Conservation (phyloP, 2,888 invertebrate genomes). For the Caradrina kadenii region DNA sequence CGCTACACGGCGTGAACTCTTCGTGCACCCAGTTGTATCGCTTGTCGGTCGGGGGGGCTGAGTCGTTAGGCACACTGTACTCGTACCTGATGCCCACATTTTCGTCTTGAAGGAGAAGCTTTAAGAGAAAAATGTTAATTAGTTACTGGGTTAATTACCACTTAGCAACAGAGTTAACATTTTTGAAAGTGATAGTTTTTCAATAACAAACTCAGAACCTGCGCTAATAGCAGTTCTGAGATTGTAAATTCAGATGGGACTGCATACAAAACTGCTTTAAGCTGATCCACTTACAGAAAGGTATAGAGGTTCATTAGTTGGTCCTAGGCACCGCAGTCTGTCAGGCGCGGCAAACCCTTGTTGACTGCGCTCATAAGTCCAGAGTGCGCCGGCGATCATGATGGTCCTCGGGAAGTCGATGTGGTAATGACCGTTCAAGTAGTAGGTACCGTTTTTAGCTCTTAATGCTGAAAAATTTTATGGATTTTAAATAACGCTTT, state of each 20-base stretch:
- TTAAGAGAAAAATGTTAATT: constrained; percentile 44
- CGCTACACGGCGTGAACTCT: constrained; percentile 95
- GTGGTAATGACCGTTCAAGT: constrained; percentile 98
- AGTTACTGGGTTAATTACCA: neutral
- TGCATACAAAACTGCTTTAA: neutral
- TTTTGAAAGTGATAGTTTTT: too few species aligned
- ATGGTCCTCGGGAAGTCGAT: constrained; percentile 97
- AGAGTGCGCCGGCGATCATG: constrained; percentile 95
- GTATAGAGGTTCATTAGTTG: constrained; percentile 96
- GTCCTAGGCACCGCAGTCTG: constrained; percentile 95
- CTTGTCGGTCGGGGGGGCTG: constrained; percentile 92
- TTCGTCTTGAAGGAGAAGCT: constrained; percentile 95
- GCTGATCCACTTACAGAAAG: constrained; percentile 92
- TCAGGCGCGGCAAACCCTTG: constrained; percentile 96
- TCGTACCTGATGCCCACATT: constrained; percentile 97
- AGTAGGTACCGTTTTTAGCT: constrained; percentile 95
- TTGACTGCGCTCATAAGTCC: constrained; percentile 96
- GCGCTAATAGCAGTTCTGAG: neutral
- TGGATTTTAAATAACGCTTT: neutral
- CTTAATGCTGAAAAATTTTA: constrained; percentile 91
- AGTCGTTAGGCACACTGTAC: constrained; percentile 95
- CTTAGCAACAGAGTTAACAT: too few species aligned
- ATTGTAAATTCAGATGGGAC: neutral
- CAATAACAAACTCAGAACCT: neutral
- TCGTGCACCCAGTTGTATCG: constrained; percentile 95